Evolutionary conservation across 1,140 invertebrate species (phyloP), one percentile per base, ranked within the genome.

Genomic region (Pogonognathellus flavescens): DNA sequence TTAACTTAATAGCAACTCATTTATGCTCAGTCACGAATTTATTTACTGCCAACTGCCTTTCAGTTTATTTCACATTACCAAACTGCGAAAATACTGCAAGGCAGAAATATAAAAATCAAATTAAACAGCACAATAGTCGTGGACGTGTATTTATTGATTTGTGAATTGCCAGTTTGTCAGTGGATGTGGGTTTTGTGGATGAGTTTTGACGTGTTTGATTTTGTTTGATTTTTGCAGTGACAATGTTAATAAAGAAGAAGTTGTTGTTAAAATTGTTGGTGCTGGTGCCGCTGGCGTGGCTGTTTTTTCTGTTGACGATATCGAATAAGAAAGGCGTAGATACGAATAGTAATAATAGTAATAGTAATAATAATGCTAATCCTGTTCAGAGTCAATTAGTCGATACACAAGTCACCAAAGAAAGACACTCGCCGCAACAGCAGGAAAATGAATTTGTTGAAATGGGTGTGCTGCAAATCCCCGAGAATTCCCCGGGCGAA

Each of bases 401-500:
- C 0, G 62, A 25, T 3, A 22, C 20, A 13, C 22, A 22, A 14
- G 62, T 66, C 8, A 66, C 62, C 8, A 66, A 66, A 66, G 62
- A 66, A 13, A 66, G 25, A 14, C 20, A 10, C 1, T 66, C 62
- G 2, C 9, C 5, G 2, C 20, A 66, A 5, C 31, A 76, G 1
- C 70, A 76, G 8, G 70, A 41, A 41, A 41, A 41, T 41, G 31
- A 76, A 0, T 76, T 76, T 31, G 14, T 52, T 18, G 83, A 82
- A n/a, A 41, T 85, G 18, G 86, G 86, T 1, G 82, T 87, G 9
- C 76, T 87, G 8, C 76, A 83, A 25, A 49, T 76, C 8, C 85
- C 80, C 0, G 83, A 84, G 55, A 87, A 90, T 9, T 16, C 22
- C 10, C 86, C 86, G 87, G 93, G 93, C 31, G 97, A 98, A 91